phyloP scores from a whole-genome alignment of 2,797 vertebrate genomes.

The Protonibea diacanthus region DNA sequence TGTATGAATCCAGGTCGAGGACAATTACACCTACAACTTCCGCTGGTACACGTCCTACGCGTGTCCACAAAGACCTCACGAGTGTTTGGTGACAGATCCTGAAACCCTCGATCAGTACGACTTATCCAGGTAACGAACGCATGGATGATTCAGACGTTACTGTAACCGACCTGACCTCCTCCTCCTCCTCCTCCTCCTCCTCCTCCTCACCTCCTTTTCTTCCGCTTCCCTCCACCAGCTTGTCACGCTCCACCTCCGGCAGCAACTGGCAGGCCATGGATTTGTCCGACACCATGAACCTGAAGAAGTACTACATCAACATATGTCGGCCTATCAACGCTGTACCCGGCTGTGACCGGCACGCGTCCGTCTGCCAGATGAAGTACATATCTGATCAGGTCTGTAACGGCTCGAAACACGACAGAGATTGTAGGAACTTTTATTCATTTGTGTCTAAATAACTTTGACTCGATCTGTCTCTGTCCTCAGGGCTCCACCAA shows the following conservation, averaged over 20 bases:
- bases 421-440: no score
- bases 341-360: constrained; percentile 89
- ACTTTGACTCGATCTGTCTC: background rate
- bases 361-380: constrained; percentile 91
- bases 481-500: constrained; percentile 76
- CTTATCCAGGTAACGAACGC: constrained; percentile 90
- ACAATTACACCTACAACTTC: constrained; percentile 94
- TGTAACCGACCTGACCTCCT: background rate
- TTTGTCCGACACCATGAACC: constrained; percentile 49
- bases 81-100: constrained; percentile 93
- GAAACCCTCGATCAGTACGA: constrained; percentile 92
- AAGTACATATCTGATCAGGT: constrained; percentile 82
- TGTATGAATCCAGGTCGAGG: constrained; percentile 86
- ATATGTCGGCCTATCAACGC: constrained; percentile 90
- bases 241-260: constrained; percentile 83
- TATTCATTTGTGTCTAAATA: no score
- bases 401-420: background rate
- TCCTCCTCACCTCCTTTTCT: background rate
- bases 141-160: background rate
- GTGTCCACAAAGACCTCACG: constrained; percentile 91
- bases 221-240: constrained; percentile 74
- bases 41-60: constrained; percentile 95
- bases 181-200: background rate
- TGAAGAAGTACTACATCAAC: constrained; percentile 93
- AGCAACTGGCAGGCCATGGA: constrained; percentile 92